Base-by-base conservation (phyloP, 2,888 invertebrate species). In the Sinelater perroti region DNA sequence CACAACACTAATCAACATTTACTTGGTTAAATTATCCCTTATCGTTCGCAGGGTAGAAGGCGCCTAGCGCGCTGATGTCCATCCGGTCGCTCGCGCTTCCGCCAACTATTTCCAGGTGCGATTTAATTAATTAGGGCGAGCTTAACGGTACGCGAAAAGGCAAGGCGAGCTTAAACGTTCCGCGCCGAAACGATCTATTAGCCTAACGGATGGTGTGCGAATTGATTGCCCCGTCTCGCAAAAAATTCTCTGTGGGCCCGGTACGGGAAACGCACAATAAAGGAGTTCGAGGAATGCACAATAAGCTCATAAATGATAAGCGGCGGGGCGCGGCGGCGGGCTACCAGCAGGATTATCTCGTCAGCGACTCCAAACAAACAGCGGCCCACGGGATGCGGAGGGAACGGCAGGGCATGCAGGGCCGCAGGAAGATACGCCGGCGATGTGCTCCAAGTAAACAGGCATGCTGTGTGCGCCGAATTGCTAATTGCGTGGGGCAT, bases 301-400 rank as follows among this genome's bases (percentile, higher is more conserved):
- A 50, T 58, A 54, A 56, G 60, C 60, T 60, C 52, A 56, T 47
- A 60, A 60, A 50, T 56, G 56, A 60, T 60, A 55, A 60, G 51
- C 42, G 49, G 16, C 14, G 26, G 30, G 45, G 14, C 40, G 30
- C 16, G 47, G 52, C 10, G 36, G 42, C 13, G 8, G 7, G n/a
- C 46, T 44, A 57, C 61, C 55, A 50, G 53, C 44, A 62, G 62
- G 62, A 62, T 62, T 62, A 60, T 62, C 56, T 57, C 62, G 60
- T 62, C 62, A 62, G 50, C 60, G 50, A 54, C 54, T 56, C 47
- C 46, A 56, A 56, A 62, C 62, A 62, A 62, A 62, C 62, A 60
- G 16, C 45, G 44, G 51, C 50, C 45, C 56, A 55, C 56, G 44
- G 46, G 42, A 52, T 52, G 44, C 11, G 49, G 53, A 57, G 55